Evolutionary conservation across 2,797 vertebrate species (phyloP).

Genomic region (Pogoniulus pusillus): DNA sequence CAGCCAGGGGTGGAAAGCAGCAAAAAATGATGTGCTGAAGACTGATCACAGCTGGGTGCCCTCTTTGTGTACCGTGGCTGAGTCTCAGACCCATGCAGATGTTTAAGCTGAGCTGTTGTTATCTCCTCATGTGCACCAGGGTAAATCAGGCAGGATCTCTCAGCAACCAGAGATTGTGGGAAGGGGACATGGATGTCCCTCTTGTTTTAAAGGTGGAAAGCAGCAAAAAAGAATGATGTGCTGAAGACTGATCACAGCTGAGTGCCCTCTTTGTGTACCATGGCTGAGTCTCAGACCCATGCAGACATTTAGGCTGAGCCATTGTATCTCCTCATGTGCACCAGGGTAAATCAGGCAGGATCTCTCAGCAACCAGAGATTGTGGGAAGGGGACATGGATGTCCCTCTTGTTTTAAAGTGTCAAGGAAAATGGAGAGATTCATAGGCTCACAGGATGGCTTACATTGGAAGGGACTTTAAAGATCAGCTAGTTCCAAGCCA

Average conservation of each 20-base stretch:
- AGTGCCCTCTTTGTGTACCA: background rate
- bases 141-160: background rate
- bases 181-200: background rate
- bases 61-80: fast-evolving
- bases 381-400: background rate
- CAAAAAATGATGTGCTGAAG: too few relatives aligned
- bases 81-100: background rate
- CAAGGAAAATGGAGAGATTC: background rate
- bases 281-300: fast-evolving
- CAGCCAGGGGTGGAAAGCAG: background rate
- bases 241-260: background rate
- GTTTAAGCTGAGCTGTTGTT: background rate
- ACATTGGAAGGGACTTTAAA: too few relatives aligned
- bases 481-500: too few relatives aligned
- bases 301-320: background rate
- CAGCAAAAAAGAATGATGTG: background rate
- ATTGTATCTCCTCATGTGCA: background rate
- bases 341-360: background rate
- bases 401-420: background rate
- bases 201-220: background rate
- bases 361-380: background rate
- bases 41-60: background rate
- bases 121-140: background rate
- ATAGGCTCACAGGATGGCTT: too few relatives aligned
- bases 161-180: background rate